Percentiles rank a stretch among this genome's conserved stretches.
Evolutionary conservation across 2,888 invertebrate genomes (phyloP).

Genomic region (Chloromyia formosa): DNA sequence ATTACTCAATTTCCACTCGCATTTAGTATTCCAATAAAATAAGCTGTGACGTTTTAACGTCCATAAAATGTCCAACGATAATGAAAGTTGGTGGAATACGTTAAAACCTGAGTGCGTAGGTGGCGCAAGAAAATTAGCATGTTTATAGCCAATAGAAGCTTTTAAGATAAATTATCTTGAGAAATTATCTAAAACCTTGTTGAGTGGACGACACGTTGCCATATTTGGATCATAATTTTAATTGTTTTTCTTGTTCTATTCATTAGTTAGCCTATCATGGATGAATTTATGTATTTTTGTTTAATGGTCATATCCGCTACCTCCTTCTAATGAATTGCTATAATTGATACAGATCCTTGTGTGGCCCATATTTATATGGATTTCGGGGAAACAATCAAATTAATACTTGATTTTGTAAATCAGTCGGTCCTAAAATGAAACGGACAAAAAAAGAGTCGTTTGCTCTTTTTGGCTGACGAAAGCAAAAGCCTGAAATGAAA

Average conservation of each 20-base stretch:
- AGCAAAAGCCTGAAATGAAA: slow-evolving; percentile 8
- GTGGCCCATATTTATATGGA: no score
- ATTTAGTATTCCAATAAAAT: slow-evolving; percentile 15
- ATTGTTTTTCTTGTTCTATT: slow-evolving; percentile 20
- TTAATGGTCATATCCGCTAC: slow-evolving; percentile 13
- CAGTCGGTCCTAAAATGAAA: no score
- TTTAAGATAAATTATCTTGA: slow-evolving; percentile 4
- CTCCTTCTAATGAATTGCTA: neutral
- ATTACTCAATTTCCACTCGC: slow-evolving; percentile 16
- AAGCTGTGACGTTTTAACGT: neutral
- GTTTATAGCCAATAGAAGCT: neutral
- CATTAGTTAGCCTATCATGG: neutral
- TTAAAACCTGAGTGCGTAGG: slow-evolving; percentile 9
- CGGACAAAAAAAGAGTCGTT: neutral
- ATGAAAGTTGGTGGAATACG: neutral
- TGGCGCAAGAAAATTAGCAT: slow-evolving; percentile 14
- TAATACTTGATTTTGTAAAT: no score
- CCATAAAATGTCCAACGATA: slow-evolving; percentile 18
- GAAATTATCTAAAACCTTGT: neutral
- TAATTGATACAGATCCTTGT: no score
- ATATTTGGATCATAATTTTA: slow-evolving; percentile 26
- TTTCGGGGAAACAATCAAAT: no score
- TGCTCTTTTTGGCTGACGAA: slow-evolving; percentile 20
- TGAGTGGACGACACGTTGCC: neutral
- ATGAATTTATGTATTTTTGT: neutral